Evolutionary conservation across 1,140 invertebrate genomes (phyloP).

Genomic region (Chrysomallon squamiferum): DNA sequence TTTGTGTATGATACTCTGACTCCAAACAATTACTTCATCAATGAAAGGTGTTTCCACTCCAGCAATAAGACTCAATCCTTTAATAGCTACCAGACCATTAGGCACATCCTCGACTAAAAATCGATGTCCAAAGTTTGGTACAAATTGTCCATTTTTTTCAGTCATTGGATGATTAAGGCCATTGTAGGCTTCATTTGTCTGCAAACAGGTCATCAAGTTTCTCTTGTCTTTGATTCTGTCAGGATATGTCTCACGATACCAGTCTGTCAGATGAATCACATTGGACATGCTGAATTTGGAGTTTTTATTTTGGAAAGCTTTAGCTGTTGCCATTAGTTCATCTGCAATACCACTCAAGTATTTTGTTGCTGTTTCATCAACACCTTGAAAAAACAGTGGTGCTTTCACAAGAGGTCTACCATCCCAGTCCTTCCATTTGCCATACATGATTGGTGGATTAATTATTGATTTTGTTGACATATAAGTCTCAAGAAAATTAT

Average conservation of each 20-base stretch:
- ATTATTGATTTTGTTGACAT: conserved; percentile 41
- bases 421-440: conserved; percentile 51
- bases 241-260: conserved; percentile 32
- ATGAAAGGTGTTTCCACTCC: conserved; percentile 32
- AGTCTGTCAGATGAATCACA: conserved; percentile 41
- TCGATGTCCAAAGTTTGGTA: conserved; percentile 39
- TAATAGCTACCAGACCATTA: conserved; percentile 41
- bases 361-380: conserved; percentile 32
- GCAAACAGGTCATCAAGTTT: conserved; percentile 30
- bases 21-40: conserved; percentile 48
- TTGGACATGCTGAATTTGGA: conserved; percentile 29
- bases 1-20: conserved; percentile 47
- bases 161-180: conserved; percentile 42
- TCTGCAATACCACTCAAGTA: conserved; percentile 35
- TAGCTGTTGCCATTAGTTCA: conserved; percentile 36
- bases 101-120: conserved; percentile 47
- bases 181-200: conserved; percentile 41
- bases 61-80: conserved; percentile 39
- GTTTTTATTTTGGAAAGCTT: conserved; percentile 27
- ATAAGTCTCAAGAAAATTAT: conserved; percentile 31
- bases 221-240: conserved; percentile 34
- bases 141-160: conserved; percentile 26
- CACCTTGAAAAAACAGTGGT: conserved; percentile 45
- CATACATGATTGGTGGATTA: conserved; percentile 43
- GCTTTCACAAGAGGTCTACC: conserved; percentile 33